Percentiles rank a stretch among this genome's conserved stretches.
Conservation (phyloP, 2,888 invertebrate species). For the Dryococelus australis region DNA sequence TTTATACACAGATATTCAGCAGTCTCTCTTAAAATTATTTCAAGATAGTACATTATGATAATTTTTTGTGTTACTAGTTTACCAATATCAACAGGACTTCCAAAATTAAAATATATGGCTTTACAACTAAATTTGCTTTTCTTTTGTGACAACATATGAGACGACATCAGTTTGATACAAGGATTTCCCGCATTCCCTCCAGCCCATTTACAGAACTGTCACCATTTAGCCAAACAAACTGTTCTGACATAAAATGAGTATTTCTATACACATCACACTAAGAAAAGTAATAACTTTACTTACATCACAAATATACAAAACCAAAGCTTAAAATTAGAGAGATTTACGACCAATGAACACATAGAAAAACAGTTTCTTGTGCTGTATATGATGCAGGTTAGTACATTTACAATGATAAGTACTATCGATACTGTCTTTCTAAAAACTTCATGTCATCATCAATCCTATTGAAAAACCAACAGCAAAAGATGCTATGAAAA, state of each 20-base stretch:
- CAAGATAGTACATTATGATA: too few species aligned
- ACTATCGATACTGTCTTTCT: background rate
- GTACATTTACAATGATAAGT: background rate
- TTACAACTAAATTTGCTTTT: too few species aligned
- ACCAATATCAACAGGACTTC: too few species aligned
- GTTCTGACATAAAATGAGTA: background rate
- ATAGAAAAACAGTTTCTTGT: background rate
- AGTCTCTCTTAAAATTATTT: too few species aligned
- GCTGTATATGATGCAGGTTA: background rate
- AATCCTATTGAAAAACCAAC: constrained; percentile 80
- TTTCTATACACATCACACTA: background rate
- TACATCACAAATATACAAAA: background rate
- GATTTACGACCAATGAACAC: background rate
- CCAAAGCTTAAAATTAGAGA: background rate
- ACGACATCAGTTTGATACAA: too few species aligned
- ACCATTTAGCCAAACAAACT: background rate
- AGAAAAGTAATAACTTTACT: background rate
- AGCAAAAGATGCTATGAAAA: constrained; percentile 81
- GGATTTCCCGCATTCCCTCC: too few species aligned
- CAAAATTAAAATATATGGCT: too few species aligned
- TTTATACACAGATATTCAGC: too few species aligned
- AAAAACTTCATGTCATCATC: background rate
- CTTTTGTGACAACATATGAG: background rate
- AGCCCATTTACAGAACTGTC: background rate
- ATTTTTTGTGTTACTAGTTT: too few species aligned